phyloP scores from a whole-genome alignment of 2,113 vertebrate species.

The Bufo bufo region DNA sequence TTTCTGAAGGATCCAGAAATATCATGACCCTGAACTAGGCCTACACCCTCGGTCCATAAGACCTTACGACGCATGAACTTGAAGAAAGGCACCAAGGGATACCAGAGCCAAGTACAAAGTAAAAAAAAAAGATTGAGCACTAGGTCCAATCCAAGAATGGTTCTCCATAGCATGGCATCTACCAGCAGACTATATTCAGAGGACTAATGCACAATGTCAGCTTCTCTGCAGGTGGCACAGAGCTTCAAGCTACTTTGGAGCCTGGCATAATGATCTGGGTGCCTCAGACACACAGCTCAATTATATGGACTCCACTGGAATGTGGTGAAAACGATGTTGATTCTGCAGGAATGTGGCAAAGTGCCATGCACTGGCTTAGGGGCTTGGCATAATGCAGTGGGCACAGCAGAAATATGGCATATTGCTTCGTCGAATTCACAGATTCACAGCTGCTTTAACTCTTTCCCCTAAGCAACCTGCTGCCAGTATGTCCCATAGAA shows the following conservation, averaged over 20 bases:
- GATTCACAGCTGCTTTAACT: slow-evolving; percentile 12
- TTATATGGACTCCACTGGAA: neutral
- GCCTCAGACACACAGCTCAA: slow-evolving; percentile 4
- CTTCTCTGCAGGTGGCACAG: slow-evolving; percentile 15
- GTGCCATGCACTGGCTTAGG: slow-evolving; percentile 27
- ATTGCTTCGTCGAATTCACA: neutral
- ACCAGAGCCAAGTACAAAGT: neutral
- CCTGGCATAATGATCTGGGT: neutral
- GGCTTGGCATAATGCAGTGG: slow-evolving; percentile 42
- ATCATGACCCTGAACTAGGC: neutral
- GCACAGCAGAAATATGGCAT: slow-evolving; percentile 20
- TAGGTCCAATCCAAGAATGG: neutral
- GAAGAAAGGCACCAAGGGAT: neutral
- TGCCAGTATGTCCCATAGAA: slow-evolving; percentile 27
- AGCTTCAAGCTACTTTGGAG: slow-evolving; percentile 22
- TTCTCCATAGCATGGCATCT: neutral
- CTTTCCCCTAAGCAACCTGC: slow-evolving; percentile 38
- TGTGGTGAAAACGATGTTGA: slow-evolving; percentile 23
- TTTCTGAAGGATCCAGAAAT: neutral
- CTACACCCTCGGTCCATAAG: neutral
- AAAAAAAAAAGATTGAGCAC: no score
- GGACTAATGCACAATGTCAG: slow-evolving; percentile 33
- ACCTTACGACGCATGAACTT: neutral
- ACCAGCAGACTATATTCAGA: neutral
- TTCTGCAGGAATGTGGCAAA: slow-evolving; percentile 43